Evolutionary conservation across 1,140 invertebrate genomes (phyloP).

Genomic region (Pseudomyrmex gracilis): DNA sequence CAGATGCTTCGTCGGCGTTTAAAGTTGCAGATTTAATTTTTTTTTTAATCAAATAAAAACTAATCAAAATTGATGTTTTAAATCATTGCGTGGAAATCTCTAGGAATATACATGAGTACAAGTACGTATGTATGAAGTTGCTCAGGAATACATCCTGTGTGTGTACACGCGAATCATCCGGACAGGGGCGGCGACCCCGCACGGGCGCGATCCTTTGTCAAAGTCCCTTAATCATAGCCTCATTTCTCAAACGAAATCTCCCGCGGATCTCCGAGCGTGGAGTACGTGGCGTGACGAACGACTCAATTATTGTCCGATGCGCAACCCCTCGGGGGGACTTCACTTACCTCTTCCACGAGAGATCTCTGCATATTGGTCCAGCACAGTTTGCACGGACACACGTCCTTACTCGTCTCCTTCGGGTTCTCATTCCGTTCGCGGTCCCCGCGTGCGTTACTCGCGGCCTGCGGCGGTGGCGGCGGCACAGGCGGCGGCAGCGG

Average conservation of each 20-base stretch:
- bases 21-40: background rate
- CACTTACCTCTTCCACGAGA: constrained; percentile 83
- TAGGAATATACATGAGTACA: background rate
- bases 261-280: constrained; percentile 51
- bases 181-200: constrained; percentile 8
- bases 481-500: constrained; percentile 84
- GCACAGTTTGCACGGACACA: constrained; percentile 83
- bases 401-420: constrained; percentile 77
- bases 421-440: constrained; percentile 74
- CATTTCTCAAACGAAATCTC: constrained; percentile 56
- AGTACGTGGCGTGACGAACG: constrained; percentile 53
- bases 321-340: constrained; percentile 13
- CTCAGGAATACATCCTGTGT: background rate
- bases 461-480: constrained; percentile 80
- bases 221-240: constrained; percentile 51
- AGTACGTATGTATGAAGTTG: background rate
- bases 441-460: constrained; percentile 61
- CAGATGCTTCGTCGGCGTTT: too few relatives aligned
- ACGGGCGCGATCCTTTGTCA: constrained; percentile 43
- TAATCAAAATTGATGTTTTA: background rate
- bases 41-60: background rate
- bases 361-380: constrained; percentile 82
- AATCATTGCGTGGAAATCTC: too few relatives aligned
- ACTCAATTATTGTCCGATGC: constrained; percentile 50
- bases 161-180: background rate